A percentile compares a stretch with the other conserved stretches of the same genome.
These are phyloP conservation scores for Polyploca ridens DNA, from an alignment of 2,888 invertebrate genomes.

Conservation along the genomic window DNA sequence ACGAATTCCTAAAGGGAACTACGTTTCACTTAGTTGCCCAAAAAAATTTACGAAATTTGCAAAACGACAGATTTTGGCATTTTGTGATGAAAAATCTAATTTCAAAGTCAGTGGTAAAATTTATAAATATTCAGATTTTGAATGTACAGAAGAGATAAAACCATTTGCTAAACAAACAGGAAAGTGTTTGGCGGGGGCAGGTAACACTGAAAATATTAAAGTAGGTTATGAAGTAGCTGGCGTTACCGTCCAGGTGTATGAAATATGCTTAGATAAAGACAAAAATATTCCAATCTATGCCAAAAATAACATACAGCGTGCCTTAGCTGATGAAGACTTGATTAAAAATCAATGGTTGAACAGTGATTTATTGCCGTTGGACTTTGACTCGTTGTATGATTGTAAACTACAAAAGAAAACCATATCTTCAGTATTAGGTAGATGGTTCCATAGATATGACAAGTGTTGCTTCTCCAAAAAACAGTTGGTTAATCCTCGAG, in stretches of 20 bases:
- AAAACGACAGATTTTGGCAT: constrained; percentile 26
- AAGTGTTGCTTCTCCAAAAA: constrained; percentile 55
- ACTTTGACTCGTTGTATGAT: constrained; percentile 47
- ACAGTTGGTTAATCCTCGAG: constrained; percentile 55
- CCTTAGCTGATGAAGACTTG: constrained; percentile 29
- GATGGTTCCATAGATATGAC: constrained; percentile 32
- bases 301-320: constrained; percentile 33
- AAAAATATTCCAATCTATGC: constrained; percentile 46
- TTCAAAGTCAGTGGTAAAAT: constrained; percentile 34
- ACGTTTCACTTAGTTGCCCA: constrained; percentile 48
- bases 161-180: constrained; percentile 33
- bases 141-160: constrained; percentile 42
- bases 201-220: constrained; percentile 39
- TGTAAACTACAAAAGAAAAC: constrained; percentile 38
- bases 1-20: constrained; percentile 35
- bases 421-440: constrained; percentile 31
- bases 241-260: constrained; percentile 42
- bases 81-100: constrained; percentile 40
- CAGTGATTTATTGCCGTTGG: constrained; percentile 28
- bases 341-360: constrained; percentile 37
- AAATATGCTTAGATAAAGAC: constrained; percentile 49
- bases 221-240: constrained; percentile 40
- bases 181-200: constrained; percentile 29
- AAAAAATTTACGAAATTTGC: constrained; percentile 34
- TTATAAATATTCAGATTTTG: constrained; percentile 45